phyloP scores from a whole-genome alignment of 1,140 invertebrate genomes.

The Cyclargus thomasi region DNA sequence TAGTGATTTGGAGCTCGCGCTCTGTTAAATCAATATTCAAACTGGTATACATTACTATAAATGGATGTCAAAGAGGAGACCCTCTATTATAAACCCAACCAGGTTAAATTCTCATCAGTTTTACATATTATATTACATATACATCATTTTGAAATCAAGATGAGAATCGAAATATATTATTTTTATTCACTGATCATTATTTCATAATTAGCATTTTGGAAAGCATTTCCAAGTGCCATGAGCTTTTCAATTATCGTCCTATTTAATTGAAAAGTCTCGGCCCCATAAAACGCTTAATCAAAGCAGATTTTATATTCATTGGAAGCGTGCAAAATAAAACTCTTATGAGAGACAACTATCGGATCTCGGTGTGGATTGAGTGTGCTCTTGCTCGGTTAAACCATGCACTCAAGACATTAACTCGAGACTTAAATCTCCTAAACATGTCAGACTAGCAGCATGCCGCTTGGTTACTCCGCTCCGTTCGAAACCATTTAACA shows the following conservation, averaged over 20 bases:
- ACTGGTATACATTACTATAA: too few relatives aligned
- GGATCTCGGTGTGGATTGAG: background rate
- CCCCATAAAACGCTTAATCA: background rate
- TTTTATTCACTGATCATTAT: background rate
- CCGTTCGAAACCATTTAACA: slow-evolving; percentile 9
- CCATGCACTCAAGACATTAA: background rate
- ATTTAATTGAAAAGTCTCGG: background rate
- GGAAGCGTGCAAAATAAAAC: background rate
- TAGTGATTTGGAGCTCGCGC: too few relatives aligned
- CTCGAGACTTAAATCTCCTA: slow-evolving; percentile 2
- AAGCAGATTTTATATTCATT: background rate
- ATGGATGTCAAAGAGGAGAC: too few relatives aligned
- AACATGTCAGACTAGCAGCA: background rate
- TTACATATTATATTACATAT: too few relatives aligned
- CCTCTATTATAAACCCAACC: too few relatives aligned
- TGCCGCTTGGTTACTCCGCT: slow-evolving; percentile 9
- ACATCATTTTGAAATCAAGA: too few relatives aligned
- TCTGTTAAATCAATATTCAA: too few relatives aligned
- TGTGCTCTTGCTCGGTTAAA: background rate
- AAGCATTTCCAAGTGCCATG: background rate
- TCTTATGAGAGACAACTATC: background rate
- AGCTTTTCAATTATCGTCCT: background rate
- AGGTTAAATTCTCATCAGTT: too few relatives aligned
- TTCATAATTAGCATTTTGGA: background rate
- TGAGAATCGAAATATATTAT: too few relatives aligned